A percentile compares a stretch with the other conserved stretches of the same genome.
phyloP scores from a whole-genome alignment of 2,113 vertebrate species.

The Myiozetetes cayanensis region DNA sequence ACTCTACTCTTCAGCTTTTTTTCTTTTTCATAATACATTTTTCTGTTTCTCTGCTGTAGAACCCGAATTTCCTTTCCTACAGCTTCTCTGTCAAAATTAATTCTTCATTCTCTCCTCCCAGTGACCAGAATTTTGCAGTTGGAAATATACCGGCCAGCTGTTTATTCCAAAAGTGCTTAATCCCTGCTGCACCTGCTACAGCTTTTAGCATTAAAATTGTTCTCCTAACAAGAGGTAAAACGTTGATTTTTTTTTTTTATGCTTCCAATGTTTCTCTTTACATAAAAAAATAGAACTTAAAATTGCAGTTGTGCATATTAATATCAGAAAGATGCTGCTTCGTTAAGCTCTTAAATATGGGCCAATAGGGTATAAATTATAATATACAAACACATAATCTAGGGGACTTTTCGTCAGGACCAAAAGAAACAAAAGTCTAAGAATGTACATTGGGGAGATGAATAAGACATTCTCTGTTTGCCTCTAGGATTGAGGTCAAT shows the following conservation, averaged over 20 bases:
- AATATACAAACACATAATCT: slow-evolving; percentile 32
- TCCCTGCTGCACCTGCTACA: slow-evolving; percentile 10
- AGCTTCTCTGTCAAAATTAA: not conserved
- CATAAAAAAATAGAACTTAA: not conserved
- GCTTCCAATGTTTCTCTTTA: not conserved
- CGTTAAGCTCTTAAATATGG: not conserved
- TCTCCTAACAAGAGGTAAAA: not conserved
- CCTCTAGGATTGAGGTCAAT: slow-evolving; percentile 53
- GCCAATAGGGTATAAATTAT: slow-evolving; percentile 27
- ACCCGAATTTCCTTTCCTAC: not conserved
- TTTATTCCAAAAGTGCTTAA: slow-evolving; percentile 38
- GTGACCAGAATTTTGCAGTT: not conserved
- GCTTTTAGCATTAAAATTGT: slow-evolving; percentile 8
- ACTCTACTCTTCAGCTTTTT: not conserved
- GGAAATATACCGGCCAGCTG: not conserved
- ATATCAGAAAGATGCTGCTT: not conserved
- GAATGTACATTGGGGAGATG: slow-evolving; percentile 51
- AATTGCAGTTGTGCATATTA: not conserved
- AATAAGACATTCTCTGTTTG: slow-evolving; percentile 28
- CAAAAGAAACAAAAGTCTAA: slow-evolving; percentile 45
- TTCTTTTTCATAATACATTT: not conserved
- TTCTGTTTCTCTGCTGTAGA: not conserved
- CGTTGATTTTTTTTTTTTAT: not conserved
- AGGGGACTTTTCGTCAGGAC: not conserved
- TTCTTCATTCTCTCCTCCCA: not conserved